Base-by-base conservation (phyloP, 1,140 invertebrate species). In the Lucilia sericata region DNA sequence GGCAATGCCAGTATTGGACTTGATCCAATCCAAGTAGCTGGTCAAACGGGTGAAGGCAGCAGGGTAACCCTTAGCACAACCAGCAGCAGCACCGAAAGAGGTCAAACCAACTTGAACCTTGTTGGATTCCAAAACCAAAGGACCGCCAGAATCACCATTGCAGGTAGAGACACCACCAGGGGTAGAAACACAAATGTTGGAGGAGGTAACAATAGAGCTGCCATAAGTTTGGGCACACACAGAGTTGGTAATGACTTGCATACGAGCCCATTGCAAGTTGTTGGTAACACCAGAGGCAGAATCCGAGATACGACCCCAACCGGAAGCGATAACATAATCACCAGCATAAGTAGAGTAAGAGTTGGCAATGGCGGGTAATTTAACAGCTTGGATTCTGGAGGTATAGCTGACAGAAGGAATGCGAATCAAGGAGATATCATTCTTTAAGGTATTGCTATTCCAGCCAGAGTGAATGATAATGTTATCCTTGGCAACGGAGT, bases 31-130 rank as follows among this genome's bases (percentile, higher is more conserved):
- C 42, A 92, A 86, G 90, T 91, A 94, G 84, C 86, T 91, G 76
- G 92, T 93, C n/a, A 93, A 87, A 85, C 93, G 91, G 14, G 93
- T 92, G 87, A 91, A 93, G 0, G 91, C 93, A 85, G 91, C 92
- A 13, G 93, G 93, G 84, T 90, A 88, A 19, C 91, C 91, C 4
- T 87, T 86, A 84, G 92, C 91, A 86, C 93, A 94, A 14, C 92
- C 93, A 17, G 87, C 84, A 17, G 86, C 83, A 25, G 91, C 90
- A 60, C 92, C 92, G 86, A 93, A 94, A n/a, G 93, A 93, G 36
- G 91, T 92, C 30, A 94, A 87, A 86, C 93, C 93, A 83, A 93
- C 86, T 75, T 87, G 87, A 13, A 86, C 81, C 82, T 87, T 86
- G 55, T 25, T 21, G 25, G 74, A 36, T 4, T 65, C 84, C 34